Evolutionary conservation across 2,888 invertebrate species (phyloP), one percentile per base, ranked within the genome.

Genomic region (Tanytarsus gracilentus): DNA sequence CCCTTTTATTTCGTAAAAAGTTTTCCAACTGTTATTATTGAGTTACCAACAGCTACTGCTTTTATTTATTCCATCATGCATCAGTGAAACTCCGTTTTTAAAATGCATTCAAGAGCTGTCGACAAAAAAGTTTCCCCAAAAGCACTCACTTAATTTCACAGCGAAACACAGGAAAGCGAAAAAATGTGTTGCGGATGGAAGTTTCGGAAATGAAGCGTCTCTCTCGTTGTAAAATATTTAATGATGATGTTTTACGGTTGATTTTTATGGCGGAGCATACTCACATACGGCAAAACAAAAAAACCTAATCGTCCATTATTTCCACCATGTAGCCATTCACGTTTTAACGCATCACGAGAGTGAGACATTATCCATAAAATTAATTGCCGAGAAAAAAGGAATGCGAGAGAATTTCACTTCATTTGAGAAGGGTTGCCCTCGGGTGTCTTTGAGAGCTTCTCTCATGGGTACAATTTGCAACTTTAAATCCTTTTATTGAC

Each of bases 201-300:
- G n/a, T n/a, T n/a, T n/a, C n/a, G n/a, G n/a, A n/a, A n/a, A n/a
- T n/a, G n/a, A n/a, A n/a, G n/a, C n/a, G n/a, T n/a, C n/a, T n/a
- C n/a, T n/a, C n/a, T n/a, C n/a, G n/a, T n/a, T 36, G 36, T 36
- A 36, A 36, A 36, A 36, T 36, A 36, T 36, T 36, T 36, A 36
- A 36, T 36, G 36, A 36, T 36, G 36, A 36, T 36, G 36, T 36
- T 36, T 36, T 14, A 36, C 36, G 36, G 36, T 36, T 36, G 14
- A 36, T 36, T 36, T 36, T 36, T 14, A 14, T 14, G 36, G 14
- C 16, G 14, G 16, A 36, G 14, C 36, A 36, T 36, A 36, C n/a
- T n/a, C n/a, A n/a, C n/a, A n/a, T n/a, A n/a, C n/a, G n/a, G n/a
- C n/a, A n/a, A n/a, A n/a, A n/a, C n/a, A n/a, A n/a, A n/a, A n/a